phyloP scores from a whole-genome alignment of 1,140 invertebrate genomes.

The Notospermus geniculatus region DNA sequence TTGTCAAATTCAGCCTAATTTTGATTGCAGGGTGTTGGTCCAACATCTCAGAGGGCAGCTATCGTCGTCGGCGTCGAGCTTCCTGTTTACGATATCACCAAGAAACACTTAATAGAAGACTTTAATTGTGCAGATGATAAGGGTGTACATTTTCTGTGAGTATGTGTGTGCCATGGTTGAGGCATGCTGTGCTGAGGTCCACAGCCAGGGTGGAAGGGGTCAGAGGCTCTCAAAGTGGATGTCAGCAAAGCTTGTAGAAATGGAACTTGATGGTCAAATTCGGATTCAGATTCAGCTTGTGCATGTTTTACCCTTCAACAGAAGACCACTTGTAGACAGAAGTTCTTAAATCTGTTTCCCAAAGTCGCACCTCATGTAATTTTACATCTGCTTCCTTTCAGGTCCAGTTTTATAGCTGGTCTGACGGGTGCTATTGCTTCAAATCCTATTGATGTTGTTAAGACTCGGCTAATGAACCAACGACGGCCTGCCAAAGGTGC shows the following conservation, averaged over 20 bases:
- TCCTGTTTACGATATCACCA: constrained; percentile 89
- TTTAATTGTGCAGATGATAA: constrained; percentile 73
- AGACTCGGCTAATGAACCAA: constrained; percentile 83
- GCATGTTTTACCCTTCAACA: no score
- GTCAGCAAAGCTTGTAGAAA: no score
- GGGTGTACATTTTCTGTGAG: constrained; percentile 84
- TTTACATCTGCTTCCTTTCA: constrained; percentile 30
- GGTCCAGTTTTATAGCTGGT: constrained; percentile 52
- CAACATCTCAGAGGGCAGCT: constrained; percentile 87
- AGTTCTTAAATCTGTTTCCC: not conserved
- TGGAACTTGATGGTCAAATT: no score
- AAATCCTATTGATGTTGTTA: constrained; percentile 54
- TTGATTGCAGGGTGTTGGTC: constrained; percentile 79
- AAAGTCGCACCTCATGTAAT: constrained; percentile 57
- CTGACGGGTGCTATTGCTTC: constrained; percentile 50
- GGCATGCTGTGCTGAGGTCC: no score
- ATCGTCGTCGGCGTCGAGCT: constrained; percentile 90
- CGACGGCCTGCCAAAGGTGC: constrained; percentile 40
- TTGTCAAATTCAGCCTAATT: no score
- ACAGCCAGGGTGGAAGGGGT: no score
- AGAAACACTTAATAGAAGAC: constrained; percentile 69
- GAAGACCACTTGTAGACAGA: no score
- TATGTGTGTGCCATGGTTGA: no score
- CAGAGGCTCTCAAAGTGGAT: no score
- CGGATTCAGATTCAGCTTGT: no score